Conservation (phyloP, 2,888 invertebrate species). For the Amiota communis region DNA sequence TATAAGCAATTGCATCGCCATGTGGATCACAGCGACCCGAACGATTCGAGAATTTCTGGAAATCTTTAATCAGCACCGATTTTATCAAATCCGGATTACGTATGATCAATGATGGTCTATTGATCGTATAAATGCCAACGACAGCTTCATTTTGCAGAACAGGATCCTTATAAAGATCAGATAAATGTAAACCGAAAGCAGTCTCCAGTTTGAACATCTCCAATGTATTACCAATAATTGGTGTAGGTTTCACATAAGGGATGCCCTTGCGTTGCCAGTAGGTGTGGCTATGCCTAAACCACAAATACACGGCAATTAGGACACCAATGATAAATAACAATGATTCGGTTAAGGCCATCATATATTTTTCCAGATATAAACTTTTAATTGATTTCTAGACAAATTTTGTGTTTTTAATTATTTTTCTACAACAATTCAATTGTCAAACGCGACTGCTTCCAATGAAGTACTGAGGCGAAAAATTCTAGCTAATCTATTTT, state of each 20-base stretch:
- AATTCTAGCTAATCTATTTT: not conserved
- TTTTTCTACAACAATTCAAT: too few species aligned
- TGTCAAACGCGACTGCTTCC: too few species aligned
- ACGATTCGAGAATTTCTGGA: constrained; percentile 71
- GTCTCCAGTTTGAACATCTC: constrained; percentile 62
- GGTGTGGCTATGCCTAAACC: constrained; percentile 69
- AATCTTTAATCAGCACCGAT: constrained; percentile 73
- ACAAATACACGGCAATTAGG: constrained; percentile 52
- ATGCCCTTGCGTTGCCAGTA: constrained; percentile 72
- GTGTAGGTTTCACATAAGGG: constrained; percentile 67
- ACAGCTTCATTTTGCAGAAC: constrained; percentile 60
- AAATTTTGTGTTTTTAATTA: not conserved
- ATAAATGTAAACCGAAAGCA: constrained; percentile 67
- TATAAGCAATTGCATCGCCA: constrained; percentile 69
- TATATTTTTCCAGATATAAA: constrained; percentile 1
- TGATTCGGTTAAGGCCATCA: constrained; percentile 55
- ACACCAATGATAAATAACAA: constrained; percentile 51
- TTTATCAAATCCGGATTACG: constrained; percentile 74
- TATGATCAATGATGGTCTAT: constrained; percentile 73
- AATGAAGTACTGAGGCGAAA: not conserved
- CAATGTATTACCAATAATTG: constrained; percentile 73
- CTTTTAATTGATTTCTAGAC: not conserved
- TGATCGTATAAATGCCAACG: constrained; percentile 72
- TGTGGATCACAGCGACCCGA: constrained; percentile 62
- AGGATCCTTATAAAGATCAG: constrained; percentile 68